Percentiles rank a stretch among this genome's conserved stretches.
Conservation (phyloP, 2,888 invertebrate genomes). For the Saturnia pavonia region DNA sequence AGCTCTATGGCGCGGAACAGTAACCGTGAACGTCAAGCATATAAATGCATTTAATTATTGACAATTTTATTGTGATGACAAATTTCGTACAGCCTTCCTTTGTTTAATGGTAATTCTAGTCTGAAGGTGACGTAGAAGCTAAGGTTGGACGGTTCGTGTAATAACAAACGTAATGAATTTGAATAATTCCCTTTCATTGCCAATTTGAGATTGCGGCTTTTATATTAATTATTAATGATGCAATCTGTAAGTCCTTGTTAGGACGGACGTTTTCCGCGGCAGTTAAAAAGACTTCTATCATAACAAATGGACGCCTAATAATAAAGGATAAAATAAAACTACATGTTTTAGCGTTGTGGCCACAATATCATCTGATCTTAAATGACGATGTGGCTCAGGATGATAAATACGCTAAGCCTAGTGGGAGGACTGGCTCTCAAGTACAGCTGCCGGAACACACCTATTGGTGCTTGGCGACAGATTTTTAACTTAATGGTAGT, state of each 20-base stretch:
- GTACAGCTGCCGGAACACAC: no score
- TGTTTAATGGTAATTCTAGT: conserved; percentile 8
- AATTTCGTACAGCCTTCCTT: neutral
- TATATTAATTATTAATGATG: neutral
- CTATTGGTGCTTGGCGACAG: no score
- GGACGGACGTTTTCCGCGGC: neutral
- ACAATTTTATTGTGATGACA: neutral
- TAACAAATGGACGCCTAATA: no score
- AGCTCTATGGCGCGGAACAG: no score
- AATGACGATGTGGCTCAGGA: no score
- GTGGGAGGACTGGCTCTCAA: no score
- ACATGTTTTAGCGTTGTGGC: no score
- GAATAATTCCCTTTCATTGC: conserved; percentile 1
- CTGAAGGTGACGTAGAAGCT: neutral
- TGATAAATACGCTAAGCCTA: no score
- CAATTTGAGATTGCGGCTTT: neutral
- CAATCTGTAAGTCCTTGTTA: neutral
- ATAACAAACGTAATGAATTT: conserved; percentile 1
- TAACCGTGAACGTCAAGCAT: no score
- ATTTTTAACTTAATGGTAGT: no score
- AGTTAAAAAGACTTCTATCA: neutral
- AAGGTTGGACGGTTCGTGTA: neutral
- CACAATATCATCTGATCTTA: no score
- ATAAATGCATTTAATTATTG: neutral
- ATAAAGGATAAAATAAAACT: no score